A percentile compares a stretch with the other conserved stretches of the same genome.
Conservation (phyloP, 2,888 invertebrate species). For the Sussaba pulchella region DNA sequence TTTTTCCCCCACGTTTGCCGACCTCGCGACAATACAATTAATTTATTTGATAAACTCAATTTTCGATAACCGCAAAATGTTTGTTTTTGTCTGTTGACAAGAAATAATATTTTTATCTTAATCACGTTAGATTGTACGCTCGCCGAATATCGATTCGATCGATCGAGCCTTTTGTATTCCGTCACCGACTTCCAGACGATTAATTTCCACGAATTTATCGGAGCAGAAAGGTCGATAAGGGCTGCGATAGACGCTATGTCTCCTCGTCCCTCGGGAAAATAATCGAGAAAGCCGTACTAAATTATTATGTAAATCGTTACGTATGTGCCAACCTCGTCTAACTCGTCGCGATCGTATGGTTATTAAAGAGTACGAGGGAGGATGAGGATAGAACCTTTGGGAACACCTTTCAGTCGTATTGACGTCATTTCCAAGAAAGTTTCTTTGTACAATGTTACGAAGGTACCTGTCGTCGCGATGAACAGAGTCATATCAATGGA, state of each 20-base stretch:
- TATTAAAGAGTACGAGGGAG: background rate
- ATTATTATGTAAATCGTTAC: conserved; percentile 44
- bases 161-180: conserved; percentile 47
- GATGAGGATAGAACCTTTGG: background rate
- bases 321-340: conserved; percentile 3
- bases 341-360: conserved; percentile 8
- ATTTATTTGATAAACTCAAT: background rate
- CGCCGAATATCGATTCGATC: conserved; percentile 47
- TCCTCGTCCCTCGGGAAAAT: conserved; percentile 2
- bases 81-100: background rate
- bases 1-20: background rate
- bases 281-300: conserved; percentile 24
- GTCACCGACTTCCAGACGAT: conserved; percentile 41
- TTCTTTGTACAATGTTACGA: no score
- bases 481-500: background rate
- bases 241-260: conserved; percentile 11
- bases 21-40: background rate
- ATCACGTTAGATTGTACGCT: background rate
- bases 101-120: background rate
- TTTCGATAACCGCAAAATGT: background rate
- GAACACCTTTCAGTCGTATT: background rate
- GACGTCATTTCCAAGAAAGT: conserved; percentile 10
- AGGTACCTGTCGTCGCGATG: background rate
- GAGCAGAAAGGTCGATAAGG: conserved; percentile 58
- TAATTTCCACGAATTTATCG: conserved; percentile 58